Percentiles rank a stretch among this genome's conserved stretches.
These are phyloP conservation scores for Ginglymostoma cirratum DNA, from an alignment of 2,113 vertebrate species.

Conservation along the genomic window DNA sequence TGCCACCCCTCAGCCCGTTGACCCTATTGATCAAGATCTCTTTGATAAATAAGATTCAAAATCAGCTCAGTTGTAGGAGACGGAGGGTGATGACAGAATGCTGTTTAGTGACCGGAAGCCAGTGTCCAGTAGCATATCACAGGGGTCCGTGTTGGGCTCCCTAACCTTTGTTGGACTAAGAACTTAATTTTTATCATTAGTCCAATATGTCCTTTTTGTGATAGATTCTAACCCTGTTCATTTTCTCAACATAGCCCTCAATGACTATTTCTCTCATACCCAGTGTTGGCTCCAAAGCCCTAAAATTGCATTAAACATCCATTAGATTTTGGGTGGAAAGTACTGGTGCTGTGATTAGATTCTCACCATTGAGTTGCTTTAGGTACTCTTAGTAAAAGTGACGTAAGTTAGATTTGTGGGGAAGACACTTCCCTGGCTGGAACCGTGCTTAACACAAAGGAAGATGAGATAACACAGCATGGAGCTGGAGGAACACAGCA, in stretches of 20 bases:
- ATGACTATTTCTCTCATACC: neutral
- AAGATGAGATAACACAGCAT: no score
- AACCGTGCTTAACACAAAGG: no score
- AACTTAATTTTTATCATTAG: neutral
- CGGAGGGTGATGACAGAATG: no score
- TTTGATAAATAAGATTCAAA: no score
- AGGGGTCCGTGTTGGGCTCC: no score
- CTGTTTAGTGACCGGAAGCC: no score
- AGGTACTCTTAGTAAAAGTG: neutral
- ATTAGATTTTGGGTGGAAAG: neutral
- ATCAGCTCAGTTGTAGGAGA: no score
- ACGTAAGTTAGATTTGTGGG: neutral
- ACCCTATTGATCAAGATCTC: no score
- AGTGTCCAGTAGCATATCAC: no score
- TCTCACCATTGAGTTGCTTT: neutral
- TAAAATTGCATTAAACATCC: neutral
- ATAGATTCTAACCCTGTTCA: neutral
- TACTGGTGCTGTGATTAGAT: neutral
- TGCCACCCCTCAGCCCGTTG: no score
- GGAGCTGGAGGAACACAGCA: no score
- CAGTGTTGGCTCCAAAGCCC: neutral
- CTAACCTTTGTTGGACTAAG: neutral
- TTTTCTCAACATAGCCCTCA: neutral
- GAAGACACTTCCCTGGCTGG: no score
- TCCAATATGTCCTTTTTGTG: neutral